A percentile compares a stretch with the other conserved stretches of the same genome.
phyloP scores from a whole-genome alignment of 1,140 invertebrate genomes.

The Hypothenemus hampei region DNA sequence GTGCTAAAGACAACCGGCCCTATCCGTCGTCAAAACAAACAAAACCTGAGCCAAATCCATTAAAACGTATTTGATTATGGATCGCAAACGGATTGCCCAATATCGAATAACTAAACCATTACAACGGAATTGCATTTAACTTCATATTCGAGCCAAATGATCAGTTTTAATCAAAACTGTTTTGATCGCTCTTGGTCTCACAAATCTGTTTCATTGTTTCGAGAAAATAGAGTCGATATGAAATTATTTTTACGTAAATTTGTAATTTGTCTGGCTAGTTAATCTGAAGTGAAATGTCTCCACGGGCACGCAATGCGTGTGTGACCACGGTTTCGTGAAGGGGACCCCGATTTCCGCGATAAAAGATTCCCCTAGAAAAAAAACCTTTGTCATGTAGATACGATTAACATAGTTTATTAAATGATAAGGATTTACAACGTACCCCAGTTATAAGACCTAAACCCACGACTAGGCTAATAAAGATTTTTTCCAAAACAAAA shows the following conservation, averaged over 20 bases:
- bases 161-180: too few species aligned
- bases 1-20: too few species aligned
- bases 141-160: too few species aligned
- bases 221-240: too few species aligned
- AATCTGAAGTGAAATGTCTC: conserved; percentile 9
- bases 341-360: conserved; percentile 18
- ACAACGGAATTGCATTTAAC: too few species aligned
- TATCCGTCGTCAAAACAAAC: conserved; percentile 13
- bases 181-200: too few species aligned
- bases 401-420: conserved; percentile 33
- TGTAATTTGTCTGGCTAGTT: conserved; percentile 7
- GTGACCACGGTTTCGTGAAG: conserved; percentile 12
- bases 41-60: conserved; percentile 21
- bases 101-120: conserved; percentile 20
- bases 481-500: too few species aligned
- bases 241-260: too few species aligned
- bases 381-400: conserved; percentile 32
- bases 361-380: conserved; percentile 32
- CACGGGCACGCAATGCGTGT: conserved; percentile 23
- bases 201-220: too few species aligned
- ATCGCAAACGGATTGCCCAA: conserved; percentile 14
- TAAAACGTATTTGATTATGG: conserved; percentile 19
- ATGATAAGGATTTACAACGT: conserved; percentile 27
- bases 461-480: background rate
- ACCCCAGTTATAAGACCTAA: background rate